phyloP scores from a whole-genome alignment of 1,140 invertebrate species.

The Saxidomus purpurata region DNA sequence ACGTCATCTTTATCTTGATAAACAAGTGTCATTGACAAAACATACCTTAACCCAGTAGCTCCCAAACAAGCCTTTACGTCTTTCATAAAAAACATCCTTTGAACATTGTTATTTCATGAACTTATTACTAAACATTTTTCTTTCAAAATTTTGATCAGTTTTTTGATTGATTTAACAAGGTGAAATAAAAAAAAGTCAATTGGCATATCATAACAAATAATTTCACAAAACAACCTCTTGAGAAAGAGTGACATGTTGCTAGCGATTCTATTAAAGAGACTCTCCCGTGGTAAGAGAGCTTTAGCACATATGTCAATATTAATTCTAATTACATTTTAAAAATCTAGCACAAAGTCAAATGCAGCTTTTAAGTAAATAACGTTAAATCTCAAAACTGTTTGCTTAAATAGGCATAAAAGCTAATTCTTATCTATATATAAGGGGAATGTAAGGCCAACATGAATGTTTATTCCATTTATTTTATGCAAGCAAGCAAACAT shows the following conservation, averaged over 20 bases:
- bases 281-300: background rate
- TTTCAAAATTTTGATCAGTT: background rate
- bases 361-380: background rate
- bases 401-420: conserved; percentile 20
- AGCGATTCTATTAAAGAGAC: background rate
- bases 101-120: background rate
- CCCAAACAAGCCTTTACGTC: background rate
- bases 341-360: conserved; percentile 17
- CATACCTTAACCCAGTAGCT: background rate
- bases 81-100: background rate
- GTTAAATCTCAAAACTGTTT: background rate
- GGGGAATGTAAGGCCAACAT: background rate
- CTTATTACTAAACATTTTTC: background rate
- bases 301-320: conserved; percentile 9
- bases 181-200: background rate
- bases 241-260: background rate
- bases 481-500: conserved; percentile 5
- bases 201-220: background rate
- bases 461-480: background rate
- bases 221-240: background rate
- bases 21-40: background rate
- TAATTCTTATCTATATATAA: background rate
- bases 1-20: background rate
- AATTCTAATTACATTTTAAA: conserved; percentile 40
- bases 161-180: background rate